Evolutionary conservation across 1,140 invertebrate species (phyloP).

Genomic region (Cyclina sinensis): DNA sequence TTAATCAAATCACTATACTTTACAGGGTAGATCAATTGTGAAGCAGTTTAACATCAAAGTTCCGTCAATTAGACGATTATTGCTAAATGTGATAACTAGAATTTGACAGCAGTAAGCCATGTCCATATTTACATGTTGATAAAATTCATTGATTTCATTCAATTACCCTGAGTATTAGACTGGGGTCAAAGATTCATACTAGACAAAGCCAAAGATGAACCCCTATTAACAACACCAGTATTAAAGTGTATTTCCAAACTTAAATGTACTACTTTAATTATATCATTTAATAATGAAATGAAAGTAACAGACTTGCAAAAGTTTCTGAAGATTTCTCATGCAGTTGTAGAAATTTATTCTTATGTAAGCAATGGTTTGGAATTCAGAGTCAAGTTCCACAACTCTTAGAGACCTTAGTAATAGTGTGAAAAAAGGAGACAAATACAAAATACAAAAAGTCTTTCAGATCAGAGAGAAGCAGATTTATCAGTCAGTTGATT

Average conservation of each 20-base stretch:
- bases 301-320: no score
- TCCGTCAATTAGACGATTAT: slow-evolving; percentile 15
- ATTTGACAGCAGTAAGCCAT: slow-evolving; percentile 30
- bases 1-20: not conserved
- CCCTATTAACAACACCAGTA: no score
- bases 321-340: not conserved
- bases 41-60: slow-evolving; percentile 40
- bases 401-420: no score
- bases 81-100: not conserved
- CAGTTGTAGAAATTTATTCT: not conserved
- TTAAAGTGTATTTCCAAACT: no score
- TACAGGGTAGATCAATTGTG: slow-evolving; percentile 23
- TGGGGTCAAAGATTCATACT: not conserved
- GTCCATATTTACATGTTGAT: slow-evolving; percentile 34
- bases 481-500: no score
- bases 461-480: no score
- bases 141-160: slow-evolving; percentile 34
- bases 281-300: no score
- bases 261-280: no score
- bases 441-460: no score
- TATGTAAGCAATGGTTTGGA: not conserved
- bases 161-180: slow-evolving; percentile 18
- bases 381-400: no score
- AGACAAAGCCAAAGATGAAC: not conserved
- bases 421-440: no score